Percentiles rank a stretch among this genome's conserved stretches.
Conservation (phyloP, 35 echinoderm and acorn worm species). For the Antedon bifida region DNA sequence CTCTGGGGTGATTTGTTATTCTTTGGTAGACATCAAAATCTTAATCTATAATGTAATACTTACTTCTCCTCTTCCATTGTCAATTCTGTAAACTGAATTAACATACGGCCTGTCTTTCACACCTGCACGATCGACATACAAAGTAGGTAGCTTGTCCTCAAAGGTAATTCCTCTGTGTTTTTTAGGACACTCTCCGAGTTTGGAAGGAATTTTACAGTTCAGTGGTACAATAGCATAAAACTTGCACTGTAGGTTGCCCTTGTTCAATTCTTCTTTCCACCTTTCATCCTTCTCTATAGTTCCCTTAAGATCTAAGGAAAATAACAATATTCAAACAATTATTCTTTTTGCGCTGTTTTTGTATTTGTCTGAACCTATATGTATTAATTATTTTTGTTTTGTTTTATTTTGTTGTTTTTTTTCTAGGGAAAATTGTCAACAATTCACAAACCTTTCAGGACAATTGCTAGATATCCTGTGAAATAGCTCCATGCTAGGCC, state of each 20-base stretch:
- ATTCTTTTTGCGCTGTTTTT: too few species aligned
- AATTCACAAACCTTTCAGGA: too few species aligned
- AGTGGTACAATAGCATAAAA: not conserved
- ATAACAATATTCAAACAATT: not conserved
- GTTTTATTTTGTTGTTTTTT: too few species aligned
- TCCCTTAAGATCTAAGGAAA: not conserved
- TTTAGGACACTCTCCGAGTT: not conserved
- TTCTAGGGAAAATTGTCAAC: too few species aligned
- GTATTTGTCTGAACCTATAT: too few species aligned
- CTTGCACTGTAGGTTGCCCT: not conserved
- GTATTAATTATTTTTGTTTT: too few species aligned
- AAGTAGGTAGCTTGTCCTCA: not conserved
- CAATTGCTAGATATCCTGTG: too few species aligned
- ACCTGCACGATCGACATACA: not conserved
- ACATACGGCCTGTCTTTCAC: not conserved
- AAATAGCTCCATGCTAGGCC: too few species aligned
- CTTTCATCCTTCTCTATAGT: not conserved
- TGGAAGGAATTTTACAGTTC: not conserved
- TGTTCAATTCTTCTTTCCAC: not conserved
- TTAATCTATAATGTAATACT: too few species aligned
- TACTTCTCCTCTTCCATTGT: not conserved
- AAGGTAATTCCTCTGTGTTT: not conserved
- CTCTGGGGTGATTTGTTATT: too few species aligned
- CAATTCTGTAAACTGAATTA: not conserved
- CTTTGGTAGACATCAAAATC: too few species aligned